Evolutionary conservation across 2,797 vertebrate genomes (phyloP), one percentile per base, ranked within the genome.

Genomic region (Platyrinchus mystaceus): DNA sequence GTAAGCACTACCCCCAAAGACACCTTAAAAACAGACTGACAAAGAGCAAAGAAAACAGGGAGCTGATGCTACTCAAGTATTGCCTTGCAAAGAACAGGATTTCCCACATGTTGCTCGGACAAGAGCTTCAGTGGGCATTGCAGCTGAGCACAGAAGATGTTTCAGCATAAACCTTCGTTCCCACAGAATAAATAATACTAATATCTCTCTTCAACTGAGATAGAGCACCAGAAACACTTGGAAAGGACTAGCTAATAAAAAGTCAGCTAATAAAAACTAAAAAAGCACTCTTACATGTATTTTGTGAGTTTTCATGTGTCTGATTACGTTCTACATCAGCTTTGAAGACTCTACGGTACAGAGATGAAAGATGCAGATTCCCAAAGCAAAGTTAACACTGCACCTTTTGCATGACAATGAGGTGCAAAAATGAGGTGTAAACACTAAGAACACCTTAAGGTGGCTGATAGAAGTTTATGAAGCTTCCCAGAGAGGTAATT

Each of bases 401-500:
- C 32, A 14, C 21, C 84, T 85, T 89, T 43, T n/a, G 15, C 92
- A 92, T 71, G 78, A 62, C 78, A 87, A 64, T 9, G 58, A 92
- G 60, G 75, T 41, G 84, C 55, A 87, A 86, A 90, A 93, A 39
- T 2, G 18, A 87, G 84, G 59, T 0, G 3, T 46, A 73, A 94
- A 80, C 87, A 64, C 81, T 17, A 9, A 47, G 28, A 87, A 37
- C 87, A 87, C 73, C 55, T 55, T 49, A 41, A 92, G 68, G 75
- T 60, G 73, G 50, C 39, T 78, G 64, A 69, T 1, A 39, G 73
- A 59, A 87, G 49, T 28, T 62, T 44, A 36, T 16, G 41, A 68
- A 89, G 67, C 91, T 90, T 91, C 91, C 76, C 91, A 90, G 83
- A 86, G 85, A 85, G 80, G 73, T 68, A 70, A 92, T 39, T 84